phyloP scores from a whole-genome alignment of 2,113 vertebrate genomes.

The Xyliphius kryptos region DNA sequence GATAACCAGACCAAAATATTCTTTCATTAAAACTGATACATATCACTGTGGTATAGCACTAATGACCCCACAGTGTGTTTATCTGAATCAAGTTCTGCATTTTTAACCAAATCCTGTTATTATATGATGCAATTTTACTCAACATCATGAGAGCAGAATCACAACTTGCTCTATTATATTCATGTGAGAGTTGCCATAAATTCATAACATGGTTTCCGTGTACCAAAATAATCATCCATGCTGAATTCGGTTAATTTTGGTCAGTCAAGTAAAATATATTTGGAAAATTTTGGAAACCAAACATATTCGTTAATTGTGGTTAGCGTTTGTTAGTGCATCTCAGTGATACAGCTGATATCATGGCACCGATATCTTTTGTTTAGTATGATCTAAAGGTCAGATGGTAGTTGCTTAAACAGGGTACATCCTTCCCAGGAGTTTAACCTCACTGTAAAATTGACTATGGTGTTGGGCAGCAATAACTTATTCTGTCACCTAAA shows the following conservation, averaged over 20 bases:
- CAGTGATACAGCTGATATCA: not conserved
- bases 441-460: constrained; percentile 29
- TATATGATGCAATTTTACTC: constrained; percentile 32
- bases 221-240: constrained; percentile 19
- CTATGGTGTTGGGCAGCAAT: constrained; percentile 23
- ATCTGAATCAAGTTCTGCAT: too few species aligned
- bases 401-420: constrained; percentile 30
- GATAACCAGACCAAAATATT: too few species aligned
- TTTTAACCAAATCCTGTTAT: constrained; percentile 24
- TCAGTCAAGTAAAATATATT: too few species aligned
- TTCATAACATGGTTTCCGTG: constrained; percentile 2
- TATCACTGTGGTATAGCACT: too few species aligned
- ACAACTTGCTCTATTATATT: constrained; percentile 8
- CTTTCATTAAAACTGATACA: too few species aligned
- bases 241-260: not conserved
- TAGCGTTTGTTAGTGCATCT: not conserved
- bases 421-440: constrained; percentile 28
- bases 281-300: too few species aligned
- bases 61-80: too few species aligned
- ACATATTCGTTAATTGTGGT: constrained; percentile 6
- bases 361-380: constrained; percentile 9
- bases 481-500: constrained; percentile 34
- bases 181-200: constrained; percentile 2
- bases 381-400: constrained; percentile 34
- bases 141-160: constrained; percentile 27